Base-by-base conservation (phyloP, 1,140 invertebrate genomes). In the Pogonus chalceus region DNA sequence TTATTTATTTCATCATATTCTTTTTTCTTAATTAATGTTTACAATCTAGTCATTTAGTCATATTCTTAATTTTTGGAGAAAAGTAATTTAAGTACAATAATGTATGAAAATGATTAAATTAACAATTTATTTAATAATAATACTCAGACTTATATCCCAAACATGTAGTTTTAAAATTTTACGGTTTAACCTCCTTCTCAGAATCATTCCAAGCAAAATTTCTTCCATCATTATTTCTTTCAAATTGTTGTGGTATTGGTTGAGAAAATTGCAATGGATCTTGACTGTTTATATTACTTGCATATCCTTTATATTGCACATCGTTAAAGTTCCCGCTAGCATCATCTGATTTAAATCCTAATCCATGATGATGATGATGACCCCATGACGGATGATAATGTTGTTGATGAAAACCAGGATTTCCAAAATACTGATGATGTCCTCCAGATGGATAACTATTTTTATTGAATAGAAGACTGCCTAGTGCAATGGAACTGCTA, bases 401-500 rank as follows among this genome's bases (percentile, higher is more conserved):
- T n/a, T 31, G 35, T 23, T 53, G 43, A 47, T 35, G 16, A 20
- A 12, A 7, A 12, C 23, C 48, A 16, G 26, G 35, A 10, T 3
- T 48, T 2, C 56, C 58, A 47, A 22, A 18, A 50, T 49, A 52
- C 4, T 4, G 14, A 43, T 9, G 37, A 43, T 43, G 9, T 12
- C 3, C 4, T 12, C 9, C 4, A 12, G 18, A 43, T 12, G 9
- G 3, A 43, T 16, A 2, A 1, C 26, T 24, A 35, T 20, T 26
- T 26, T 10, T 4, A 18, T 55, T 69, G 58, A 49, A 67, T 58
- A 58, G 63, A 64, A 61, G 65, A 64, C 56, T 69, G 57, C 77
- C 74, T 2, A 78, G 66, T 21, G 81, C 81, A 55, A 87, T 74
- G 22, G 87, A 68, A 20, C 80, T 81, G 35, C 81, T 79, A 3